Conservation (phyloP, 1,140 invertebrate genomes). For the Latrodectus geometricus region DNA sequence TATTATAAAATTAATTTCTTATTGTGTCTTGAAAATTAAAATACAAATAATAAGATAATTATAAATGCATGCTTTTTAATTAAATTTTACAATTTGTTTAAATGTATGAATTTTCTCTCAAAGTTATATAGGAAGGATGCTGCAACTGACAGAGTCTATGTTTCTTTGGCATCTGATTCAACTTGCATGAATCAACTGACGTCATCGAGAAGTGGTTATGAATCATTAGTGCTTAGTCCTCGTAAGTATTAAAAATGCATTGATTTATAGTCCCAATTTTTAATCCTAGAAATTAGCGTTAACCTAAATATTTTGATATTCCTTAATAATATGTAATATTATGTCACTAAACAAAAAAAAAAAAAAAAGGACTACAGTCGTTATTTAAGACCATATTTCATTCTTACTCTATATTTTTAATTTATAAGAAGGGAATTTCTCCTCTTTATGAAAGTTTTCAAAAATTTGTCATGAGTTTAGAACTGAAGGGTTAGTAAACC, state of each 20-base stretch:
- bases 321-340: too few species aligned
- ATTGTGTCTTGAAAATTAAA: neutral
- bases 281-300: too few species aligned
- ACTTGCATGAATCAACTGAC: slow-evolving; percentile 75
- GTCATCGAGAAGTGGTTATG: slow-evolving; percentile 75
- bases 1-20: neutral
- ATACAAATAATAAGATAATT: neutral
- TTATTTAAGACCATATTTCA: too few species aligned
- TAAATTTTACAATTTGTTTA: neutral
- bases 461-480: too few species aligned
- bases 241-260: slow-evolving; percentile 56
- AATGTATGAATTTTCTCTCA: slow-evolving; percentile 12
- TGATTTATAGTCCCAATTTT: too few species aligned
- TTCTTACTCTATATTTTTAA: too few species aligned
- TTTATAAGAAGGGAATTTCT: too few species aligned
- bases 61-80: neutral
- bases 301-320: too few species aligned
- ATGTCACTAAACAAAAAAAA: too few species aligned
- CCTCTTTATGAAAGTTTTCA: too few species aligned
- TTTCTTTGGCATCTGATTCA: slow-evolving; percentile 79
- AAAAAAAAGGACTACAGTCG: too few species aligned
- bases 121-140: slow-evolving; percentile 75
- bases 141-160: slow-evolving; percentile 73
- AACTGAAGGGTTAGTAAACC: too few species aligned
- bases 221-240: slow-evolving; percentile 73